phyloP scores from a whole-genome alignment of 2,113 vertebrate genomes.

The Pelecanoides urinatrix region DNA sequence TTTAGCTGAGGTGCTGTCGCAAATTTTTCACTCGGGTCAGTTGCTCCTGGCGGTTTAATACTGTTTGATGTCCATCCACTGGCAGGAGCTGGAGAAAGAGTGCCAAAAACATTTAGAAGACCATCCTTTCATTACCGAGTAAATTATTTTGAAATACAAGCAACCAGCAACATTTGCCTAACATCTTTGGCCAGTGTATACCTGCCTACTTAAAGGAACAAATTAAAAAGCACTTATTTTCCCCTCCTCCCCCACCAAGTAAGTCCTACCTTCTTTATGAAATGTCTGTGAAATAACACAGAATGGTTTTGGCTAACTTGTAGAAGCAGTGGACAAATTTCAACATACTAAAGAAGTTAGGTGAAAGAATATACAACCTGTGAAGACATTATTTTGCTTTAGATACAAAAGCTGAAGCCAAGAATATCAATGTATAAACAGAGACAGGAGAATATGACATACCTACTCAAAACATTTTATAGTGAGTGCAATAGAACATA shows the following conservation, averaged over 20 bases:
- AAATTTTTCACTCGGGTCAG: conserved; percentile 36
- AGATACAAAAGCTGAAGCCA: neutral
- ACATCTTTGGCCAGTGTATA: neutral
- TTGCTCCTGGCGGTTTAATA: conserved; percentile 26
- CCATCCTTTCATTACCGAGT: neutral
- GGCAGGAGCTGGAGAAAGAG: conserved; percentile 66
- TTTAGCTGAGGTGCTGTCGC: conserved; percentile 69
- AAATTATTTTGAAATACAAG: neutral
- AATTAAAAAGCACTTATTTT: neutral
- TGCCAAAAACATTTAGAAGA: neutral
- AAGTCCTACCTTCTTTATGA: neutral
- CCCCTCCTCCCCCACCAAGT: neutral
- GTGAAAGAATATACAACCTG: neutral
- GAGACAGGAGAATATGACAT: neutral
- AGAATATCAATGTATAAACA: neutral
- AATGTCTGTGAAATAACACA: conserved; percentile 3
- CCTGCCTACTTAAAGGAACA: neutral
- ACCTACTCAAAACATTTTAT: neutral
- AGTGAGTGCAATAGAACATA: neutral
- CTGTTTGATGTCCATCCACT: conserved; percentile 78
- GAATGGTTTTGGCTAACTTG: neutral
- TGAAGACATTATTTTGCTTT: neutral
- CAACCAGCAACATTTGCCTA: neutral
- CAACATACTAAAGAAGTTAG: neutral
- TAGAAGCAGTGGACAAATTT: neutral